Evolutionary conservation across 2,797 vertebrate genomes (phyloP).

Genomic region (Neosilurus hyrtlii): DNA sequence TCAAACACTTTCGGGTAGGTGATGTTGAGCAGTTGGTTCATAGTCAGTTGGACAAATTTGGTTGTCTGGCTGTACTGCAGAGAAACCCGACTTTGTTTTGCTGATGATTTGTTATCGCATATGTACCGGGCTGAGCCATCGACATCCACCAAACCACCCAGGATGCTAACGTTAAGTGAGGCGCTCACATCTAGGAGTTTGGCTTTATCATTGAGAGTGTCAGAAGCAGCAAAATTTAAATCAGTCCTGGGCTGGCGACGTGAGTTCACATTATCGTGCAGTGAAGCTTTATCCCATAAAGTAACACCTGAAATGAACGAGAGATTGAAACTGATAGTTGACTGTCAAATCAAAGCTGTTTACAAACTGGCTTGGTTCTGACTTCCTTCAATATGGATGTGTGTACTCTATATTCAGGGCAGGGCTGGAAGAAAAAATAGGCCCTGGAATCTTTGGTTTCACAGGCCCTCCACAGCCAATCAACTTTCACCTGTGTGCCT

Average conservation of each 20-base stretch:
- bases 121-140: slow-evolving; percentile 43
- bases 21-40: slow-evolving; percentile 18
- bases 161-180: slow-evolving; percentile 49
- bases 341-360: background rate
- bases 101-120: slow-evolving; percentile 38
- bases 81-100: slow-evolving; percentile 42
- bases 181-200: slow-evolving; percentile 37
- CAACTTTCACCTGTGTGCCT: too few relatives aligned
- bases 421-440: too few relatives aligned
- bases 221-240: slow-evolving; percentile 37
- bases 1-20: slow-evolving; percentile 40
- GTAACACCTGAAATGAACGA: slow-evolving; percentile 37
- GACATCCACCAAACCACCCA: slow-evolving; percentile 43
- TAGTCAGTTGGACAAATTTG: slow-evolving; percentile 33
- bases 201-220: slow-evolving; percentile 37
- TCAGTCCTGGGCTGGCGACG: slow-evolving; percentile 14
- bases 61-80: slow-evolving; percentile 42
- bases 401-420: background rate
- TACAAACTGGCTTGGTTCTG: background rate
- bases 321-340: background rate
- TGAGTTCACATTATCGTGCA: background rate
- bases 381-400: background rate
- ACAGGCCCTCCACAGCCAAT: too few relatives aligned
- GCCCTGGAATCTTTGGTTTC: too few relatives aligned
- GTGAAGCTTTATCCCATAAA: slow-evolving; percentile 32